Evolutionary conservation across 2,113 vertebrate species (phyloP), one percentile per base, ranked within the genome.

Genomic region (human (Homo sapiens)): DNA sequence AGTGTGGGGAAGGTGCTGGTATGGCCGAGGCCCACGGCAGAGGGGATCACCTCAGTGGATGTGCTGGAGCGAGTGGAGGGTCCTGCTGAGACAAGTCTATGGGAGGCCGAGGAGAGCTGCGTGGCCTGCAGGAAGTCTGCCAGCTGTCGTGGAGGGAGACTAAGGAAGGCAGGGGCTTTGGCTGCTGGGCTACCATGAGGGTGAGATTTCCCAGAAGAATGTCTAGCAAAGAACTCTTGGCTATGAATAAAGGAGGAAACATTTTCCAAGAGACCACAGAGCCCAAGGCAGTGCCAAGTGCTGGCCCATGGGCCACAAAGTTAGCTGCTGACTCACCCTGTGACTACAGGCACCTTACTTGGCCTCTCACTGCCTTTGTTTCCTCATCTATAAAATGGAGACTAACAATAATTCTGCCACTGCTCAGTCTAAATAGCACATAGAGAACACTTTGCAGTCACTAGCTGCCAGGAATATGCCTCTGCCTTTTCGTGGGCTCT

Each of bases 321-420:
- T 80, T 79, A 78, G 91, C 30, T 59, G 64, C 43, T 85, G 92
- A 64, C 61, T 91, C 86, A 50, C 30, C 23, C 45, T 38, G 18
- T 52, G 87, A 66, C 78, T 48, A 22, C 17, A 13, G 75, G 59
- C 40, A 27, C 61, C 86, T 66, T 30, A 17, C n/a, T 61, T 61
- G 59, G 61, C 40, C 45, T 90, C 83, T 70, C 45, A 59, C 3
- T 38, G 9, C 66, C 40, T 80, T 76, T 92, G 73, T 83, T 73
- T 94, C 79, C 45, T 93, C 59, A 82, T 73, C 78, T 95, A 55
- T 80, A 61, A 80, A 95, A n/a, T 52, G 76, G 68, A 93, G 25
- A 91, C 17, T 17, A 73, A 91, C 3, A 43, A 18, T 48, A 52
- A 23, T 30, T 38, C 25, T 23, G 70, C 6, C 11, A 12, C 78